Base-by-base conservation (phyloP, 2,797 vertebrate species). In the Pangasius larnaudii region DNA sequence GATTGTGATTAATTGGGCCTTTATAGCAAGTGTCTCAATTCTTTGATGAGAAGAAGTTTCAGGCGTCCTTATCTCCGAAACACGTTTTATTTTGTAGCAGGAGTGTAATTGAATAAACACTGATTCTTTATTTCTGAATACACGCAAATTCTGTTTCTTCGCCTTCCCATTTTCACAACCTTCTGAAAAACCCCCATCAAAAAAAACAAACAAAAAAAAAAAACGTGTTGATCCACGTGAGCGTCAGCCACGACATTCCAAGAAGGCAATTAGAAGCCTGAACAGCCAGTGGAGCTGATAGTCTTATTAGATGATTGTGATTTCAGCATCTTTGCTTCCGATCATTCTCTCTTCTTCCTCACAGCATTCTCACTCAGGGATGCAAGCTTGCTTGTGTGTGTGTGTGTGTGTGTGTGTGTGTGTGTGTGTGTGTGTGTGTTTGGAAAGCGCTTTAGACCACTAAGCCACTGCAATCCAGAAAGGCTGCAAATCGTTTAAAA, bases 401-500 rank as follows among this genome's bases (percentile, higher is more conserved):
- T 80, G 61, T 58, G 84, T 42, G 56, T 65, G 65, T 80, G 39
- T 42, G 39, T 42, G 39, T 42, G 56, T 65, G 65, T 80, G 65
- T 80, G 61, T 58, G 84, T 42, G 56, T 65, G 65, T 80, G 39
- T 42, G 39, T 42, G 39, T 42, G 56, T 65, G 65, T 80, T 53
- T 58, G 84, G 80, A 94, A 96, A 94, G 92, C 93, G 94, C 93
- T 95, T 96, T 95, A 92, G 89, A 75, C 67, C 16, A 91, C 94
- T 96, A 95, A 96, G 94, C 96, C 94, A 93, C 88, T 90, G 81
- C 94, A 96, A 91, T 95, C 95, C 95, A 88, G 93, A 95, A 95
- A 96, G 94, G 95, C 94, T 94, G 80, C 88, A 95, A 95, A 96
- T 95, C 94, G 94, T 95, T 92, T 92, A 94, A 89, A 93, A 93